Base-by-base conservation (phyloP, 2,113 vertebrate genomes). In the Brienomyrus brachyistius region DNA sequence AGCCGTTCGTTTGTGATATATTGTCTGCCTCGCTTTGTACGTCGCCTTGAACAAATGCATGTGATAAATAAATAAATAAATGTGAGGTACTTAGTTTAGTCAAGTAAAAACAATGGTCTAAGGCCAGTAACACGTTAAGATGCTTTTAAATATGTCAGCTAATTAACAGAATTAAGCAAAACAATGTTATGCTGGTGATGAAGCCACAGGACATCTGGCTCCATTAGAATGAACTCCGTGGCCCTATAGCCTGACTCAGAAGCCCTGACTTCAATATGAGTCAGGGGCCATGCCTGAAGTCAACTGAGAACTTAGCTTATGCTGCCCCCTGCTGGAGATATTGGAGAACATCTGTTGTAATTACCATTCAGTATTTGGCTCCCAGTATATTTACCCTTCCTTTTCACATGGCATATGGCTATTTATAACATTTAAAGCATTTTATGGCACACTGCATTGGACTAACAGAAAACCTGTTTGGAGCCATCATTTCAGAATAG, bases 281-380 rank as follows among this genome's bases (percentile, higher is more conserved):
- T 40, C 48, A 80, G 13, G 48, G 77, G 47, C 88, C n/a, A 51
- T 3, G 62, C 62, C 62, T 70, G 15, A 54, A 19, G 19, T 10
- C 27, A 35, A 45, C 31, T 35, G 31, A 17, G 66, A 13, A 3
- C 3, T 48, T 80, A n/a, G 47, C n/a, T 40, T 70, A 54, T 70
- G 31, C 70, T 89, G 50, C 88, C 88, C 88, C 70, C 88, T 89
- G 50, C 47, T 89, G 88, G 88, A 19, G 13, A 17, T 54, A 48
- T 51, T 9, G 17, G 23, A 52, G 62, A 80, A 45, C 70, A 52
- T 89, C 47, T 21, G 27, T 27, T 47, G 8, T 11, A 66, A 50
- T 59, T 51, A 31, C 40, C 54, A 40, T 45, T 43, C 43, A 47
- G 21, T 86, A 50, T 47, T 35, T 27, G 51, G 47, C 45, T 77